These are phyloP conservation scores for Deroplatys truncata DNA, from an alignment of 2,888 invertebrate species.

Conservation along the genomic window DNA sequence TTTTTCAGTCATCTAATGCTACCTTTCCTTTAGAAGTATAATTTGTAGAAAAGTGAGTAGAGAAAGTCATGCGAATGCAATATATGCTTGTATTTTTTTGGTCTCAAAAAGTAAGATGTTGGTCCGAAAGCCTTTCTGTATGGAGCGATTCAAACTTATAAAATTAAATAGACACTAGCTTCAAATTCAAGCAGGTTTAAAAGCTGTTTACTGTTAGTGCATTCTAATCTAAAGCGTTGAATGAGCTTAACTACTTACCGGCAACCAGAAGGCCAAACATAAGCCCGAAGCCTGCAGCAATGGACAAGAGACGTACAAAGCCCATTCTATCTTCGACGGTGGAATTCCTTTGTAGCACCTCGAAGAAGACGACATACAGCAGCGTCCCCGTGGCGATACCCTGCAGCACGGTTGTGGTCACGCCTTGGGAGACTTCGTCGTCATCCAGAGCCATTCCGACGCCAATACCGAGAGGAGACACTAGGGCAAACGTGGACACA, in stretches of 20 bases:
- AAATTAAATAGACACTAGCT: no score
- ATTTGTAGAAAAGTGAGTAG: no score
- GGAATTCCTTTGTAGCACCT: conserved; percentile 69
- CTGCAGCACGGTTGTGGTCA: conserved; percentile 56
- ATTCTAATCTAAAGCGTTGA: no score
- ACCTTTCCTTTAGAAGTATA: no score
- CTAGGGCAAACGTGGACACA: conserved; percentile 70
- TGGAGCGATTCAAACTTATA: no score
- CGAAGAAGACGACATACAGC: conserved; percentile 94
- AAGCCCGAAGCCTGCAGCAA: conserved; percentile 63
- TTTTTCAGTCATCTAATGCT: no score
- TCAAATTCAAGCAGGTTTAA: no score
- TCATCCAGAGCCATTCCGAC: conserved; percentile 60
- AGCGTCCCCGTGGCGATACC: conserved; percentile 90
- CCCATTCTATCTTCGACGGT: conserved; percentile 51
- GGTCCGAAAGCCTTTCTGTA: no score
- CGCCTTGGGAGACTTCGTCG: conserved; percentile 48
- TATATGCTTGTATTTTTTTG: no score
- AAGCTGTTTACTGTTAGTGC: no score
- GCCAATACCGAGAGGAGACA: conserved; percentile 72
- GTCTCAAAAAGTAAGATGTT: no score
- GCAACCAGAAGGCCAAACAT: conserved; percentile 67
- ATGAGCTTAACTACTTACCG: conserved; percentile 45
- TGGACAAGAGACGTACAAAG: conserved; percentile 60
- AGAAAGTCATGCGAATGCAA: no score